A percentile compares a stretch with the other conserved stretches of the same genome.
These are phyloP conservation scores for Falco naumanni DNA, from an alignment of 2,797 vertebrate species.

Conservation along the genomic window DNA sequence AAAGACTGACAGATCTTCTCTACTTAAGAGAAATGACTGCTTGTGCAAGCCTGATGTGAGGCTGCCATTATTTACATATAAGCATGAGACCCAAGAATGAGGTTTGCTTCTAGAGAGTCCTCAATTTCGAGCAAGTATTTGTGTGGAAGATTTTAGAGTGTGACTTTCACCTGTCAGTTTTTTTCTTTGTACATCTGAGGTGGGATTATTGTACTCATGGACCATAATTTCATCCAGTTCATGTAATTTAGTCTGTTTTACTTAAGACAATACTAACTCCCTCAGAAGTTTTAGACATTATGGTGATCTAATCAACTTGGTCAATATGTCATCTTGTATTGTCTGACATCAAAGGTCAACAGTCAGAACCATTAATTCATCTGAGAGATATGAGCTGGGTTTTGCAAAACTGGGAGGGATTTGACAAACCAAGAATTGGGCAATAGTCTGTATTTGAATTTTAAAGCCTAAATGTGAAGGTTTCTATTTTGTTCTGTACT, in stretches of 20 bases:
- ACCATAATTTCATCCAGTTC: background rate
- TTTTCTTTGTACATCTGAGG: background rate
- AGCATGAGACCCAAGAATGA: conserved; percentile 43
- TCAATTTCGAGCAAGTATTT: background rate
- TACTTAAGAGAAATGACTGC: background rate
- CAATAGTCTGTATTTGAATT: background rate
- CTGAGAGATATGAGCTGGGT: background rate
- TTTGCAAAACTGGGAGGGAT: conserved; percentile 32
- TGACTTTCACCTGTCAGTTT: background rate
- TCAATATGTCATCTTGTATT: conserved; percentile 42
- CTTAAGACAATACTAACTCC: background rate
- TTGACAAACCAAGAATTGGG: background rate
- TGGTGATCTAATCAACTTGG: background rate
- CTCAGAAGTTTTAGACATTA: background rate
- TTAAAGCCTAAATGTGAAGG: background rate
- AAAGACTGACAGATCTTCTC: background rate
- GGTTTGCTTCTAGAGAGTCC: background rate
- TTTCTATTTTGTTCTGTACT: conserved; percentile 63
- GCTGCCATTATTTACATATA: conserved; percentile 2
- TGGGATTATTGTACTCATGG: background rate
- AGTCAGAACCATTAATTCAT: conserved; percentile 64
- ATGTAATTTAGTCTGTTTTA: background rate
- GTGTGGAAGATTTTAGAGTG: background rate
- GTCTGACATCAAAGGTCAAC: conserved; percentile 27
- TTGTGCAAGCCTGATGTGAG: background rate